Conservation (phyloP, 2,113 vertebrate species). For the Dromaius novaehollandiae region DNA sequence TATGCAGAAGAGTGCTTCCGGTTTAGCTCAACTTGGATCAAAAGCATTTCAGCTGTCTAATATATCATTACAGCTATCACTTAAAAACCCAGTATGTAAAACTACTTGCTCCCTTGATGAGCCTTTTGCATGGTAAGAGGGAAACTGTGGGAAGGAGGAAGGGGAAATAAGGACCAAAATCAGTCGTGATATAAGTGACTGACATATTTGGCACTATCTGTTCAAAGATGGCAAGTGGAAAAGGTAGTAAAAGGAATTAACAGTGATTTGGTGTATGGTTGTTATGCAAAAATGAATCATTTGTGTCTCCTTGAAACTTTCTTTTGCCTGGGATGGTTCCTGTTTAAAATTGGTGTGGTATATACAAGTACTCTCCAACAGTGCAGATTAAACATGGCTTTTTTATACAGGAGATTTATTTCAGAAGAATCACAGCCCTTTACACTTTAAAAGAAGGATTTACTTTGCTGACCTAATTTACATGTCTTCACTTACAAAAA, state of each 20-base stretch:
- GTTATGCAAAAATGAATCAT: not conserved
- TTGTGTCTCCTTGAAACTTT: not conserved
- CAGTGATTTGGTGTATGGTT: not conserved
- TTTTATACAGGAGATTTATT: not conserved
- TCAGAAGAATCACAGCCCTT: not conserved
- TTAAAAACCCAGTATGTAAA: not conserved
- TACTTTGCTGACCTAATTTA: not conserved
- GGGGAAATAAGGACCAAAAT: not conserved
- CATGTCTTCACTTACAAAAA: not conserved
- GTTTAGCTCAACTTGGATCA: not conserved
- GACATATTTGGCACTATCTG: not conserved
- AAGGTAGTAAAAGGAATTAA: not conserved
- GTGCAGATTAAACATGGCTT: not conserved
- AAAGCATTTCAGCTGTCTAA: not conserved
- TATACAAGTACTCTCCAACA: not conserved
- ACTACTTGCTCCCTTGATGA: not conserved
- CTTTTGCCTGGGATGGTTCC: not conserved
- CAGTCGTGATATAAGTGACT: not conserved
- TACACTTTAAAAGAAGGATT: not conserved
- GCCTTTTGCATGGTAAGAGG: not conserved
- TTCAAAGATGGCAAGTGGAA: not conserved
- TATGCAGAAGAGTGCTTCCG: fast-evolving
- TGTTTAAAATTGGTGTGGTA: not conserved
- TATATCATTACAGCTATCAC: not conserved
- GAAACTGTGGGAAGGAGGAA: not conserved